Conservation (phyloP, 1,140 invertebrate genomes). For the Coenobita brevimanus region DNA sequence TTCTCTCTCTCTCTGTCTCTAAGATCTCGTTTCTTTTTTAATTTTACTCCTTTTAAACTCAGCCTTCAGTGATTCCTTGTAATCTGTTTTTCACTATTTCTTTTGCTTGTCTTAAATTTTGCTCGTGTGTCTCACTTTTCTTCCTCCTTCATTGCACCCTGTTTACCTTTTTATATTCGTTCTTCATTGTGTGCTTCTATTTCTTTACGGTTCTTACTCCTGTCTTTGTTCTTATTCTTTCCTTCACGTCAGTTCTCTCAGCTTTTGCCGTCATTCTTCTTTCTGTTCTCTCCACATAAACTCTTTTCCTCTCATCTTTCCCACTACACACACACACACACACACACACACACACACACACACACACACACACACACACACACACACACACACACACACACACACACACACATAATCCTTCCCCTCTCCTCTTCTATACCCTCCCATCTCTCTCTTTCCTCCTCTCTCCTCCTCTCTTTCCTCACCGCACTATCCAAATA, state of each 20-base stretch:
- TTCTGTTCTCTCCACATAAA: not conserved
- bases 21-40: too few species aligned
- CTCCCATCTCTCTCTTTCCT: not conserved
- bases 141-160: too few species aligned
- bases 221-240: not conserved
- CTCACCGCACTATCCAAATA: slow-evolving; percentile 38
- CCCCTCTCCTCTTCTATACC: not conserved
- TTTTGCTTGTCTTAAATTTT: not conserved
- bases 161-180: too few species aligned
- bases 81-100: not conserved
- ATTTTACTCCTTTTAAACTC: too few species aligned
- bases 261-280: not conserved
- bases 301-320: not conserved
- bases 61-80: too few species aligned
- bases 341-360: not conserved
- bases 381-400: not conserved
- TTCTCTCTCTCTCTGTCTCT: too few species aligned
- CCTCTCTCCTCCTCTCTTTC: not conserved
- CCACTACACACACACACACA: not conserved
- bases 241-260: not conserved
- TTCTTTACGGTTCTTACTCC: not conserved
- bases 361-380: not conserved
- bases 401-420: not conserved
- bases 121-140: too few species aligned
- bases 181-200: not conserved